phyloP scores from a whole-genome alignment of 2,113 vertebrate genomes.

The Percina caprodes region DNA sequence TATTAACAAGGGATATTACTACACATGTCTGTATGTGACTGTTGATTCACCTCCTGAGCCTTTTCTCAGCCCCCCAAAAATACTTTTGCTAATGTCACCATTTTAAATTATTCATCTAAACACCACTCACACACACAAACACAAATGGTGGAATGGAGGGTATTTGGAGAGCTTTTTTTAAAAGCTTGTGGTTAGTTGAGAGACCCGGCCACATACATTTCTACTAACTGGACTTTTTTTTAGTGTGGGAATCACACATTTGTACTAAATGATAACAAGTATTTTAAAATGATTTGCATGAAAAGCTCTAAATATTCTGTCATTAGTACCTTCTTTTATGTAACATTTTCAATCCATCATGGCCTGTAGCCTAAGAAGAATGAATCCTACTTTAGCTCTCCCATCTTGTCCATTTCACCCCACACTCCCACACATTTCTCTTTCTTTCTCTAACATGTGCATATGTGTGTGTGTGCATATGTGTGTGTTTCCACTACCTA shows the following conservation, averaged over 20 bases:
- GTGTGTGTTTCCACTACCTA: background rate
- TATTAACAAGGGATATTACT: constrained; percentile 28
- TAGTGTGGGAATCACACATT: background rate
- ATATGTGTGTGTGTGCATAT: background rate
- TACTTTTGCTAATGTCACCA: constrained; percentile 53
- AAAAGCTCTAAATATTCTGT: background rate
- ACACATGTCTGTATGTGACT: constrained; percentile 30
- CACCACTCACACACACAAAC: constrained; percentile 21
- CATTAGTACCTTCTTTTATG: background rate
- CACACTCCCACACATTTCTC: constrained; percentile 19
- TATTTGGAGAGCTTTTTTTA: constrained; percentile 11
- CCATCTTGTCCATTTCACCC: constrained; percentile 35
- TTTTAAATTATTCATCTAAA: constrained; percentile 74
- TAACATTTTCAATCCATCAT: background rate
- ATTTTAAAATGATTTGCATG: background rate
- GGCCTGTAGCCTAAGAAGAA: background rate
- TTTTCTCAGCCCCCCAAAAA: constrained; percentile 44
- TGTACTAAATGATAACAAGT: background rate
- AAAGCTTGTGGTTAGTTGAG: constrained; percentile 3
- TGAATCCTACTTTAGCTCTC: background rate
- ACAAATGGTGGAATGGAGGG: constrained; percentile 18
- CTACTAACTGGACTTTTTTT: background rate
- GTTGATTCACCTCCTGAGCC: constrained; percentile 31
- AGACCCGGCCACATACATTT: constrained; percentile 8
- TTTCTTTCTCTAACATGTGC: constrained; percentile 24